These are phyloP conservation scores for Amphipoea oculea DNA, from an alignment of 2,888 invertebrate genomes.

Conservation along the genomic window DNA sequence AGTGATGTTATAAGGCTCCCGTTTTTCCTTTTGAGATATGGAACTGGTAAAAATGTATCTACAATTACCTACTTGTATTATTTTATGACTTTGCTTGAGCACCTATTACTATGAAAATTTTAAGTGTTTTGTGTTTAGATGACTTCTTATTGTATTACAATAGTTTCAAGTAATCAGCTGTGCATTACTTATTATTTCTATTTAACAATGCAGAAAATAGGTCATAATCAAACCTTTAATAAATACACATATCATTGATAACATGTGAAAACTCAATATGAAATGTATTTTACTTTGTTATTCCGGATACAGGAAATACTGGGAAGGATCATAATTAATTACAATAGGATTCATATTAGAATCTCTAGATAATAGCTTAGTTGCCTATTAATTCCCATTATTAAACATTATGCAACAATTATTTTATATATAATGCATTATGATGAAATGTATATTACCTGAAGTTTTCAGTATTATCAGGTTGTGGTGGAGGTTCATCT, in stretches of 20 bases:
- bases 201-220: background rate
- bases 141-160: no score
- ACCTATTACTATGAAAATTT: conserved; percentile 2
- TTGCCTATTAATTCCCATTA: background rate
- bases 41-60: background rate
- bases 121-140: conserved; percentile 10
- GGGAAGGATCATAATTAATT: conserved; percentile 8
- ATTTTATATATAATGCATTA: background rate
- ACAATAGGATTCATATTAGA: background rate
- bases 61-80: background rate
- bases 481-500: conserved; percentile 61
- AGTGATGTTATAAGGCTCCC: no score
- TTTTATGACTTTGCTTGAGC: background rate
- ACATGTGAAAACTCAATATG: background rate
- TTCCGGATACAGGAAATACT: background rate
- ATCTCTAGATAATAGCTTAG: background rate
- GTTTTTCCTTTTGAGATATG: no score
- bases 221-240: background rate
- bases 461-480: conserved; percentile 78
- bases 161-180: background rate
- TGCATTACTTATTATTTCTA: background rate
- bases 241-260: background rate
- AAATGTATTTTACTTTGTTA: background rate
- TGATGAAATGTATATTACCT: conserved; percentile 70
- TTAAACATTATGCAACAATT: conserved; percentile 5